Conservation (phyloP, 2,797 vertebrate genomes). For the Gadopsis bispinosus region DNA sequence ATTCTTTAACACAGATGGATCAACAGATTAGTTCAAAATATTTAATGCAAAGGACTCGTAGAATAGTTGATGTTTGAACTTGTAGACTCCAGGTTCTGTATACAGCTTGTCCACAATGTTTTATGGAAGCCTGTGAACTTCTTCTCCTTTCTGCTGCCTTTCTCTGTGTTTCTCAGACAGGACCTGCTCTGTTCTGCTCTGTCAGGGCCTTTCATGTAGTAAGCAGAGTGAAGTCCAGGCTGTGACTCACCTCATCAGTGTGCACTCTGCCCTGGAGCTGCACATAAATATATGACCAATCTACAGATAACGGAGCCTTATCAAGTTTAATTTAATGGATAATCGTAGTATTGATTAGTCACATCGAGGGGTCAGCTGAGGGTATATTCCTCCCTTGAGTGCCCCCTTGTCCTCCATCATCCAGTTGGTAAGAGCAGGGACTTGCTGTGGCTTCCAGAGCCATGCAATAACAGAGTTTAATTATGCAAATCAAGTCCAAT, state of each 20-base stretch:
- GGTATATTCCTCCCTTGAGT: slow-evolving; percentile 45
- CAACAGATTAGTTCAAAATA: background rate
- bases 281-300: slow-evolving; percentile 63
- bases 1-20: background rate
- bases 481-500: slow-evolving; percentile 86
- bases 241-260: slow-evolving; percentile 71
- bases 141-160: slow-evolving; percentile 1
- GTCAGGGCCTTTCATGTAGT: slow-evolving; percentile 65
- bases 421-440: slow-evolving; percentile 58
- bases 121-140: slow-evolving; percentile 26
- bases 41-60: background rate
- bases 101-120: slow-evolving; percentile 21
- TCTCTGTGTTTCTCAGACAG: slow-evolving; percentile 27
- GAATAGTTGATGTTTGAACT: slow-evolving; percentile 15
- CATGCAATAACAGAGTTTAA: slow-evolving; percentile 77
- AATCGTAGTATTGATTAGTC: slow-evolving; percentile 67
- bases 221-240: slow-evolving; percentile 51
- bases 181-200: slow-evolving; percentile 50
- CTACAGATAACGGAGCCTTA: slow-evolving; percentile 58
- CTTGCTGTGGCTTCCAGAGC: slow-evolving; percentile 58
- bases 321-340: slow-evolving; percentile 69
- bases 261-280: slow-evolving; percentile 51
- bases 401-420: slow-evolving; percentile 42
- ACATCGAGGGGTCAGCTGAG: slow-evolving; percentile 54
- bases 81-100: slow-evolving; percentile 7